Evolutionary conservation across 2,888 invertebrate genomes (phyloP), one percentile per base, ranked within the genome.

Genomic region (Phymatocera aterrima): DNA sequence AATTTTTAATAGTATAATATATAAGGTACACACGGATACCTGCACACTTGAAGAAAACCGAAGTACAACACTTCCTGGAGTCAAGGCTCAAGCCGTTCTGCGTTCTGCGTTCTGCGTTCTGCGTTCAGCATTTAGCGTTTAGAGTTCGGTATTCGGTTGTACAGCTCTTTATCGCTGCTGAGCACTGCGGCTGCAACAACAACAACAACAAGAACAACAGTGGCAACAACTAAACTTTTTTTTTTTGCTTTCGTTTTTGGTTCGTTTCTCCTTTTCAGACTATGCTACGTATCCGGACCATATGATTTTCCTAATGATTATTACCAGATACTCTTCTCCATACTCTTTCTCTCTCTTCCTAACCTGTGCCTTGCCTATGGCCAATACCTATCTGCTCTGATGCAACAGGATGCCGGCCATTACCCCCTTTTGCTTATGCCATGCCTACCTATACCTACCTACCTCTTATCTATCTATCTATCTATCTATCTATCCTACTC

Each of bases 331-430:
- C n/a, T n/a, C n/a, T n/a, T n/a, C n/a, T n/a, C n/a, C n/a, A n/a
- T n/a, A n/a, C n/a, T n/a, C n/a, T 64, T 51, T 51, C n/a, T 40
- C 40, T 40, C 40, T 40, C 40, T 40, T 8, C 8, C 40, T 40
- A 48, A n/a, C n/a, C n/a, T 60, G 34, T 37, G 28, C 57, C 54
- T n/a, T n/a, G n/a, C n/a, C n/a, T n/a, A n/a, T n/a, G n/a, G n/a
- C n/a, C n/a, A n/a, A 68, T 68, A 31, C 31, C 40, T n/a, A 43
- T 43, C 28, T 82, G n/a, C 77, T 83, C 84, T 87, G 88, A 90
- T 90, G 90, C 89, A 89, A 88, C 88, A 88, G 89, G 88, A 89
- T 85, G 88, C 87, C 84, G 87, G 83, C 87, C 88, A 87, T 87
- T 86, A 82, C 84, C 79, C 83, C 65, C 77, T 81, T n/a, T n/a